These are phyloP conservation scores for Semaprochilodus insignis DNA, from an alignment of 2,797 vertebrate species.

Conservation along the genomic window DNA sequence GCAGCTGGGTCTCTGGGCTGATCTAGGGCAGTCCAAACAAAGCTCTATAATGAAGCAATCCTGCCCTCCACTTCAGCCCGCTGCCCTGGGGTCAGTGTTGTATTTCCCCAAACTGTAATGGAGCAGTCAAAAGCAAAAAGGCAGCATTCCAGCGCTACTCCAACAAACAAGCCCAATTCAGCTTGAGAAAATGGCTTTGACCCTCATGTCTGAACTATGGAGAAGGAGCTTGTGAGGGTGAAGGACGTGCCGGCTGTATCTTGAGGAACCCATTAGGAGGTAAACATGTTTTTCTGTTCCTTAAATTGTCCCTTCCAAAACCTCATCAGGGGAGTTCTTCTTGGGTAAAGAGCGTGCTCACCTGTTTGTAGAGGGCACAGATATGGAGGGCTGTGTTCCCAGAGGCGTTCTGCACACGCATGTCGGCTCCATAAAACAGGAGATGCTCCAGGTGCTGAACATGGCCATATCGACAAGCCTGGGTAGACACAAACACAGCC, in stretches of 20 bases:
- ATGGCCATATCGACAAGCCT: conserved; percentile 88
- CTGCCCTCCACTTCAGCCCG: conserved; percentile 26
- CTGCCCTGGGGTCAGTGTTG: conserved; percentile 24
- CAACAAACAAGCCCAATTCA: background rate
- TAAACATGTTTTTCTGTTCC: background rate
- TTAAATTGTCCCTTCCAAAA: background rate
- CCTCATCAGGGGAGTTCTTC: background rate
- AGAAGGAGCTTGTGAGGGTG: background rate
- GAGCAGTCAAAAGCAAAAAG: conserved; percentile 18
- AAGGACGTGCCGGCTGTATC: no score
- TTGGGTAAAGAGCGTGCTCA: conserved; percentile 62
- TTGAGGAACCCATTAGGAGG: background rate
- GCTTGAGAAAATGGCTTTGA: conserved; percentile 34
- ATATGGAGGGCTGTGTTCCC: conserved; percentile 89
- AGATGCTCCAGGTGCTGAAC: conserved; percentile 88
- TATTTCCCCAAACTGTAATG: conserved; percentile 30
- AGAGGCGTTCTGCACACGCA: conserved; percentile 85
- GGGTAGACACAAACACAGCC: conserved; percentile 25
- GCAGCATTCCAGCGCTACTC: conserved; percentile 5
- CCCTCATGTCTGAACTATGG: background rate
- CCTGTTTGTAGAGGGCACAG: conserved; percentile 91
- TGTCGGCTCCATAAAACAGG: conserved; percentile 86
- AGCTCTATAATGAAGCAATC: conserved; percentile 24
- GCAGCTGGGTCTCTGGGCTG: conserved; percentile 11
- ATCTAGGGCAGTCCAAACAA: background rate